Conservation (phyloP, 35 echinoderm and acorn worm species). For the Antedon bifida region DNA sequence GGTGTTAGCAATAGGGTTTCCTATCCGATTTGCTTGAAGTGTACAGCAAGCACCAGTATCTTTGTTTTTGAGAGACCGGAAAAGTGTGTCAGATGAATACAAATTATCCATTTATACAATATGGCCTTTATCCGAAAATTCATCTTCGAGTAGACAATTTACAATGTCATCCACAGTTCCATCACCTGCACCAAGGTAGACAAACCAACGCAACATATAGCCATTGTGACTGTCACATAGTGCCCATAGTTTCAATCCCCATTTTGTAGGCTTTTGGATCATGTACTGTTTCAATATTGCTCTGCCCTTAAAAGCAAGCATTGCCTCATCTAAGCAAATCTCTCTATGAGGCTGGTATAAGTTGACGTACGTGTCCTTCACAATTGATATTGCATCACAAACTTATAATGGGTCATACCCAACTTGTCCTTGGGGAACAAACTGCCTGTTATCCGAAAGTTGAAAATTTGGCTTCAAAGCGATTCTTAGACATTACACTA, state of each 20-base stretch:
- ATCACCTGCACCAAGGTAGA: constrained; percentile 6
- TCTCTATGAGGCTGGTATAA: neutral
- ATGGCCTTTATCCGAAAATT: neutral
- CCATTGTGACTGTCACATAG: constrained; percentile 18
- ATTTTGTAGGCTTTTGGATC: constrained; percentile 27
- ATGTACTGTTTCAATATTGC: constrained; percentile 21
- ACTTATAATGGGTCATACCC: too few species aligned
- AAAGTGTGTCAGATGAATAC: too few species aligned
- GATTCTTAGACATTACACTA: too few species aligned
- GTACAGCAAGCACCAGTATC: too few species aligned
- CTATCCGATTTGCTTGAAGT: too few species aligned
- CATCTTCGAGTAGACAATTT: neutral
- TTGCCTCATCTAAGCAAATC: constrained; percentile 23
- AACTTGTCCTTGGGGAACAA: too few species aligned
- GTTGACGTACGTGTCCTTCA: neutral
- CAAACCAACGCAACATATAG: constrained; percentile 1
- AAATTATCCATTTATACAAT: neutral
- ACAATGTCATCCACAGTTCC: neutral
- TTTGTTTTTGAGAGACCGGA: too few species aligned
- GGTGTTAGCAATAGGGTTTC: too few species aligned
- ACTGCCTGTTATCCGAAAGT: too few species aligned
- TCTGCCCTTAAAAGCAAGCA: constrained; percentile 25
- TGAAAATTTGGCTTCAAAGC: too few species aligned
- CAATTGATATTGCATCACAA: too few species aligned
- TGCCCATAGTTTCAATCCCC: constrained; percentile 19